phyloP scores from a whole-genome alignment of 2,888 invertebrate genomes.

The Myathropa florea region DNA sequence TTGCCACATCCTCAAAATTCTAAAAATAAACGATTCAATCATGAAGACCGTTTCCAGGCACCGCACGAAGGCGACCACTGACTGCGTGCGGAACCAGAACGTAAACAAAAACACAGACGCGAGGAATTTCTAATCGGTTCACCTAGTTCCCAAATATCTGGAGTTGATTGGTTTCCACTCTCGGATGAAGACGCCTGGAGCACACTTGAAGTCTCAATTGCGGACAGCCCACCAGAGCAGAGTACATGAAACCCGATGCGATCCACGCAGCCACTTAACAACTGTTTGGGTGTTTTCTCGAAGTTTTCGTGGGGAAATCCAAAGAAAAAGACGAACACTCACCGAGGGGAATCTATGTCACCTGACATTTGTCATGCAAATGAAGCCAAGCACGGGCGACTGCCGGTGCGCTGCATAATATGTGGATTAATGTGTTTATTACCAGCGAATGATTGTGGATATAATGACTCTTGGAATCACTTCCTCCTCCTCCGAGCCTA shows the following conservation, averaged over 20 bases:
- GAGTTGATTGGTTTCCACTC: constrained; percentile 23
- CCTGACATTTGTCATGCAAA: constrained; percentile 26
- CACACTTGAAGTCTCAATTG: background rate
- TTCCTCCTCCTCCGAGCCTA: background rate
- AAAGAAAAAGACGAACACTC: background rate
- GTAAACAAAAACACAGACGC: background rate
- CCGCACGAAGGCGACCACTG: background rate
- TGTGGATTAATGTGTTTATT: constrained; percentile 34
- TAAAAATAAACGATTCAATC: constrained; percentile 33
- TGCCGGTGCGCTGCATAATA: constrained; percentile 19
- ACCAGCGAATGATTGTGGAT: constrained; percentile 22
- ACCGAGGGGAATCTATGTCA: constrained; percentile 29
- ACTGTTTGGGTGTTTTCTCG: background rate
- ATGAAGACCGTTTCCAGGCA: background rate
- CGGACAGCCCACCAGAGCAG: background rate
- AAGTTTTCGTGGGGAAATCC: constrained; percentile 2
- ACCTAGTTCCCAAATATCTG: constrained; percentile 20
- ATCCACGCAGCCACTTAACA: background rate
- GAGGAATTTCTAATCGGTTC: constrained; percentile 5
- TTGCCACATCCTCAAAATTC: background rate
- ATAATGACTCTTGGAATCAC: background rate
- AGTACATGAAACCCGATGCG: background rate
- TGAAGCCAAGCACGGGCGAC: constrained; percentile 5
- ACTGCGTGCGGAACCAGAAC: constrained; percentile 2
- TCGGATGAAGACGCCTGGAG: background rate